Evolutionary conservation across 1,140 invertebrate genomes (phyloP), one percentile per base, ranked within the genome.

Genomic region (Brachionus sp.): DNA sequence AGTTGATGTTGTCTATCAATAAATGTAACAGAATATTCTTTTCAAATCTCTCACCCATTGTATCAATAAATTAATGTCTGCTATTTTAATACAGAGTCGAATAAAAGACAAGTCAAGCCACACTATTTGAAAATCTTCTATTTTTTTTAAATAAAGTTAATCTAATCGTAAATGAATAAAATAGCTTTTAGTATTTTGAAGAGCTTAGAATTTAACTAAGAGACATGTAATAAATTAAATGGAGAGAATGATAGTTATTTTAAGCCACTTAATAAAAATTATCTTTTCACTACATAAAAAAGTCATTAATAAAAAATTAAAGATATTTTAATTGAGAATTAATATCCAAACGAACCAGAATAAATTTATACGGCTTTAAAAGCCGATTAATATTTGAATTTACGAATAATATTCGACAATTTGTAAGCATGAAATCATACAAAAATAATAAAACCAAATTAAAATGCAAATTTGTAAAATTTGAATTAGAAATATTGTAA

Each of bases 401-500:
- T 37, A 37, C 5, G 37, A n/a, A 13, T 16, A 19, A 39, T 29
- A n/a, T 39, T 23, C 2, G 10, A 10, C 66, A 70, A 70, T 70
- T 70, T 70, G 37, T 39, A 70, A 70, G 16, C 33, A 70, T 39
- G 66, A 19, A 70, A 39, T 70, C 66, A 12, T 37, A 37, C 33
- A 37, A 70, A 37, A 70, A 70, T 39, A 37, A 70, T 70, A 70
- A 37, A 39, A 70, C 66, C 16, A 70, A 70, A 70, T 70, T 37
- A 70, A 70, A 70, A 70, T 70, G 66, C 66, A 70, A 70, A 70
- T 70, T 70, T 66, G 6, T 7, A 33, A 66, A 39, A 39, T 70
- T 37, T 39, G 16, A 70, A 35, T 37, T 12, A 70, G 37, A 70
- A 70, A 35, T 39, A 37, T 70, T 70, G 66, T 39, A 70, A 70